Evolutionary conservation across 2,113 vertebrate species (phyloP).

Genomic region (Colius striatus): DNA sequence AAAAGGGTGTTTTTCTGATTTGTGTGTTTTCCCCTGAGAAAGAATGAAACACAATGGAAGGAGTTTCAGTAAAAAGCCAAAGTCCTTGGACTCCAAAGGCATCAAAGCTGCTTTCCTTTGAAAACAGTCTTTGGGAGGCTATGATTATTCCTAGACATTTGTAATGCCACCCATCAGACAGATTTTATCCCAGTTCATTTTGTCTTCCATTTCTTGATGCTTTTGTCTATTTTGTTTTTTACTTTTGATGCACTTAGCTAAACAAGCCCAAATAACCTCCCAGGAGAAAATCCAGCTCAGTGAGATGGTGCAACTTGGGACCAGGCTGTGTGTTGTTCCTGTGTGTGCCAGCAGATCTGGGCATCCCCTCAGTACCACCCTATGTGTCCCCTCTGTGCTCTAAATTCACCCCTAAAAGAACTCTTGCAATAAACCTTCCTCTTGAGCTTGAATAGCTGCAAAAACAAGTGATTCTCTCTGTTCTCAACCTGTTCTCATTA

Average conservation of each 20-base stretch:
- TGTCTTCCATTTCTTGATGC: not conserved
- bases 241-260: constrained; percentile 34
- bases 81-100: constrained; percentile 41
- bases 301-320: not conserved
- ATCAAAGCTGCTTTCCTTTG: constrained; percentile 65
- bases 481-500: fast-evolving
- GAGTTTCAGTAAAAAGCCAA: constrained; percentile 17
- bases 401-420: not conserved
- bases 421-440: not conserved
- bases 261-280: not conserved
- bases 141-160: constrained; percentile 33
- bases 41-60: constrained; percentile 42
- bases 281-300: not conserved
- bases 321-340: not conserved
- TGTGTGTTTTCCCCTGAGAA: constrained; percentile 34
- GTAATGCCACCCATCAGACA: constrained; percentile 2
- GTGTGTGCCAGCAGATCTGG: not conserved
- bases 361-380: not conserved
- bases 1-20: constrained; percentile 35
- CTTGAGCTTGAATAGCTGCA: not conserved
- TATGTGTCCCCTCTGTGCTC: not conserved
- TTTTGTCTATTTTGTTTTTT: not conserved
- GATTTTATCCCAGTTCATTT: constrained; percentile 45
- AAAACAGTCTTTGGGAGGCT: constrained; percentile 39
- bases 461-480: not conserved